phyloP scores from a whole-genome alignment of 1,140 invertebrate genomes.

The Magallana ariakensis region DNA sequence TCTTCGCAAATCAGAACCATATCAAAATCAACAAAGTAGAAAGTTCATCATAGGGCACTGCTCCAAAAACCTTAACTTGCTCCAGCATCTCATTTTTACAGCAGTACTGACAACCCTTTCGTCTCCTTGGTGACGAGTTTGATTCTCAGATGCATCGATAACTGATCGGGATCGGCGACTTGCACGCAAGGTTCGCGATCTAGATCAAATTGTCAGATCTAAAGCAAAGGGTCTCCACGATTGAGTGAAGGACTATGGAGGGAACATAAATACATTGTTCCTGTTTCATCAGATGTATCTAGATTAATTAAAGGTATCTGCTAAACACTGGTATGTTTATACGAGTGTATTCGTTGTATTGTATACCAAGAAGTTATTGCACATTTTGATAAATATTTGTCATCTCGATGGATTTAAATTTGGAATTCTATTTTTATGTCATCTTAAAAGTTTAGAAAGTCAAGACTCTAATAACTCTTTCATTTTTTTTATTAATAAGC shows the following conservation, averaged over 20 bases:
- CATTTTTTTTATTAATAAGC: no score
- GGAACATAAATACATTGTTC: background rate
- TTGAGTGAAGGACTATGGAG: background rate
- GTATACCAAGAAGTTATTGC: background rate
- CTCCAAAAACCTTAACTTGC: no score
- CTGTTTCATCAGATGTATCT: conserved; percentile 14
- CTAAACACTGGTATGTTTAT: background rate
- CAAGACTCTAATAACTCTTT: no score
- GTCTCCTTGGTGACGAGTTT: conserved; percentile 8
- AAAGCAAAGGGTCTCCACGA: background rate
- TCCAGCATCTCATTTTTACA: no score
- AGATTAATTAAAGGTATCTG: background rate
- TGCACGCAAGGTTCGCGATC: conserved; percentile 9
- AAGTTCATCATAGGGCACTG: no score
- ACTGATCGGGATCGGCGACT: background rate
- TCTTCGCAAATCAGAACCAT: no score
- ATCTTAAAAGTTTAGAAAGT: no score
- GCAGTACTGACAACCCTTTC: background rate
- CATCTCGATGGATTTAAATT: no score
- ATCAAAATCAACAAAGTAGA: no score
- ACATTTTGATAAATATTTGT: background rate
- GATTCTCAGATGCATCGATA: background rate
- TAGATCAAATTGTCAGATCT: conserved; percentile 28
- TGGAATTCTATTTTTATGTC: no score
- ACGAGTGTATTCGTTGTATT: background rate